Base-by-base conservation (phyloP, 2,888 invertebrate genomes). In the Athalia rosae region DNA sequence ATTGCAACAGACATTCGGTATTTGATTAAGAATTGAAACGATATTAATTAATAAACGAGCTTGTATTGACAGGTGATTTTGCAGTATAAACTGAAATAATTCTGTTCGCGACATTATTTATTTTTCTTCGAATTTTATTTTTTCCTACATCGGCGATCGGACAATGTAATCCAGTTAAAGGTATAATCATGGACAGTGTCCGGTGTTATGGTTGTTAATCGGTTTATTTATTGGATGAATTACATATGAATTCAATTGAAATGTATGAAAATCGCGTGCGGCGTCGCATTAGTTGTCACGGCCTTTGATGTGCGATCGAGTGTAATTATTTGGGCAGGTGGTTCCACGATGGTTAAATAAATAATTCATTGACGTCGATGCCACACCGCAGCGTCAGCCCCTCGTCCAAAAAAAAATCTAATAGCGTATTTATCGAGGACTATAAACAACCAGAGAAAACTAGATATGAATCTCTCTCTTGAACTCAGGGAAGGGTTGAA, bases 51-150 rank as follows among this genome's bases (percentile, higher is more conserved):
- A 56, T 43, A 13, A 6, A 56, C 13, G 58, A 71, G 45, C 56
- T 58, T 7, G 41, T 47, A 58, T 58, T 13, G 9, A 58, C 13
- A 41, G 6, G 28, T 58, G 15, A 0, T 45, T 9, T 41, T 58
- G 45, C 15, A 58, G 45, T 50, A 58, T 11, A 45, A 56, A 71
- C 58, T 58, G 15, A 11, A 71, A 71, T 71, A 45, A 71, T 71
- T 9, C 15, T 9, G 11, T 53, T 13, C 4, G 45, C 43, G 43
- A 4, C n/a, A 7, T 53, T 53, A n/a, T 53, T 53, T 4, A 53
- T 53, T n/a, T 53, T 3, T 53, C 53, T 4, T n/a, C 6, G n/a
- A n/a, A n/a, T n/a, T n/a, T 6, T 7, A 53, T 9, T 6, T n/a
- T 53, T n/a, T 53, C 9, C 53, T 53, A 1, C 53, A 53, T n/a